phyloP scores from a whole-genome alignment of 1,140 invertebrate species.

The Marisa cornuarietis region DNA sequence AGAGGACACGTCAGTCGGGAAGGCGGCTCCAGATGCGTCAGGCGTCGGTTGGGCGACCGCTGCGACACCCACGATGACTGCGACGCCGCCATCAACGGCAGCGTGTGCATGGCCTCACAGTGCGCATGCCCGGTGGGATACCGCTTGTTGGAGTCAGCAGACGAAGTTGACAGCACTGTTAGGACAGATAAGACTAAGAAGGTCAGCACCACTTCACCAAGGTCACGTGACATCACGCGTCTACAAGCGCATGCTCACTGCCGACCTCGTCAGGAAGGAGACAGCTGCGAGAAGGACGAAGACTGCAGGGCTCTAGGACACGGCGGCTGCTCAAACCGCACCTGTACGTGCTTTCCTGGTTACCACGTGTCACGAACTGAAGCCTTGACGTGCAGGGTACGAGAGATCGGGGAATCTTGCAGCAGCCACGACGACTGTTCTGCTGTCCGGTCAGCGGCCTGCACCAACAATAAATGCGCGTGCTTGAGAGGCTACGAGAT shows the following conservation, averaged over 20 bases:
- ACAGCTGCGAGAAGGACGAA: neutral
- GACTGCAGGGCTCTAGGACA: conserved; percentile 19
- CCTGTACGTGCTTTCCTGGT: conserved; percentile 34
- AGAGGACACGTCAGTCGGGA: conserved; percentile 25
- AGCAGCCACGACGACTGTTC: no score
- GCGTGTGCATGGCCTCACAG: neutral
- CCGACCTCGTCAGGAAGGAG: neutral
- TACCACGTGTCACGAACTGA: conserved; percentile 5
- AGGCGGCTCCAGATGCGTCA: conserved; percentile 24
- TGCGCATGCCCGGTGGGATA: conserved; percentile 9
- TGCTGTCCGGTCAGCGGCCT: no score
- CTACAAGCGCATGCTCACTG: neutral
- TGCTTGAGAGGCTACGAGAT: no score
- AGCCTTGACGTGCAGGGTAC: no score
- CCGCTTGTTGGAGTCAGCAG: neutral
- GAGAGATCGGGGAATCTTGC: no score
- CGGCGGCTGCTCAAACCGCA: conserved; percentile 22
- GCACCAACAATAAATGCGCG: no score
- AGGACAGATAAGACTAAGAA: no score
- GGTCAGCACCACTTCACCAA: no score
- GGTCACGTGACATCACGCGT: no score
- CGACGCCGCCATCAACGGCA: conserved; percentile 18
- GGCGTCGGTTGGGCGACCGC: conserved; percentile 12
- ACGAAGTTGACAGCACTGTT: no score
- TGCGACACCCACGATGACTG: conserved; percentile 39